These are phyloP conservation scores for Cydia splendana DNA, from an alignment of 1,140 invertebrate species.

Conservation along the genomic window DNA sequence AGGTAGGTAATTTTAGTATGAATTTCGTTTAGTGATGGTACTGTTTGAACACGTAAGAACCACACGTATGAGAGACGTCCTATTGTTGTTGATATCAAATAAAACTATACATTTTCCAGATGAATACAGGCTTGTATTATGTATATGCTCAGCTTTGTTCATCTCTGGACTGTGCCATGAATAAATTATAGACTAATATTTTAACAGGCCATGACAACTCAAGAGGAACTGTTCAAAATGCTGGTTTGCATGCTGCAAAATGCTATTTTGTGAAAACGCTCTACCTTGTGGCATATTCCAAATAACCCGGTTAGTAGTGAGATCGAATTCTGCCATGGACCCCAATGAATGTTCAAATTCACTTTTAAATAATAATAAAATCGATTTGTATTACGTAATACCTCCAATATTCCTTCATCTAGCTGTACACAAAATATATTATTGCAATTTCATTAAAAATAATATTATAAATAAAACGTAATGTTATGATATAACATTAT, in stretches of 20 bases:
- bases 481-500: conserved; percentile 13
- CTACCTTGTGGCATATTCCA: background rate
- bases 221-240: conserved; percentile 9
- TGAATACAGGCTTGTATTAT: background rate
- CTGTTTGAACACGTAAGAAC: background rate
- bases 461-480: conserved; percentile 31
- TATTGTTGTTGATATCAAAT: background rate
- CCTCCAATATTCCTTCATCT: background rate
- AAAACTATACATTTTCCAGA: background rate
- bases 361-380: background rate
- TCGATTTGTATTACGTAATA: conserved; percentile 6
- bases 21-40: background rate
- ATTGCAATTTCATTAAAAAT: conserved; percentile 25
- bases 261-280: background rate
- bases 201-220: background rate
- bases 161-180: background rate
- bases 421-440: conserved; percentile 32
- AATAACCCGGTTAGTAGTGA: background rate
- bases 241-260: conserved; percentile 2
- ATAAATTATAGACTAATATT: background rate
- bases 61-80: background rate
- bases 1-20: background rate
- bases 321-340: conserved; percentile 1
- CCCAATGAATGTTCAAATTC: background rate
- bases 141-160: background rate